Evolutionary conservation across 1,140 invertebrate species (phyloP).

Genomic region (Aphis gossypii): DNA sequence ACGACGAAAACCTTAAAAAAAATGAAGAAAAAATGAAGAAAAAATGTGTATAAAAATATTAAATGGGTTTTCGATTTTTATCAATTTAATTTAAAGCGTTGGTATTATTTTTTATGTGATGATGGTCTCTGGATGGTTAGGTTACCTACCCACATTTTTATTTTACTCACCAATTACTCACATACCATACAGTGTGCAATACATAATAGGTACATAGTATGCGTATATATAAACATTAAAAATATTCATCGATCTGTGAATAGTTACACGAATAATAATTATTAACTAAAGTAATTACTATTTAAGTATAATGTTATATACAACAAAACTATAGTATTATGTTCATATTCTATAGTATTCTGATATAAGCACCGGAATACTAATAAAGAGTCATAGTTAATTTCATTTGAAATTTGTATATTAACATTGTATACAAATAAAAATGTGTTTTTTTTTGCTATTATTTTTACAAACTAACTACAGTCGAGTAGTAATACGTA

Average conservation of each 20-base stretch:
- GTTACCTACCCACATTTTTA: neutral
- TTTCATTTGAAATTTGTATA: neutral
- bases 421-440: neutral
- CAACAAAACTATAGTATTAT: neutral
- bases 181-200: neutral
- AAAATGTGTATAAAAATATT: neutral
- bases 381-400: neutral
- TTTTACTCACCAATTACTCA: neutral
- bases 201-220: too few species aligned
- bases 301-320: neutral
- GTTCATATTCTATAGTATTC: neutral
- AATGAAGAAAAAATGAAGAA: neutral
- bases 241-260: neutral
- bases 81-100: constrained; percentile 45
- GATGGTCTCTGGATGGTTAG: neutral
- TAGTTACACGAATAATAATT: neutral
- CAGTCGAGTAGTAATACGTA: too few species aligned
- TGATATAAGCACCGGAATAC: too few species aligned
- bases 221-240: neutral
- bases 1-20: neutral
- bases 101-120: neutral
- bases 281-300: neutral
- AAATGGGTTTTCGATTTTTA: constrained; percentile 46
- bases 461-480: neutral
- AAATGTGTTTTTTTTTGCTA: neutral